Base-by-base conservation (phyloP, 2,888 invertebrate genomes). In the Plebejus argus region DNA sequence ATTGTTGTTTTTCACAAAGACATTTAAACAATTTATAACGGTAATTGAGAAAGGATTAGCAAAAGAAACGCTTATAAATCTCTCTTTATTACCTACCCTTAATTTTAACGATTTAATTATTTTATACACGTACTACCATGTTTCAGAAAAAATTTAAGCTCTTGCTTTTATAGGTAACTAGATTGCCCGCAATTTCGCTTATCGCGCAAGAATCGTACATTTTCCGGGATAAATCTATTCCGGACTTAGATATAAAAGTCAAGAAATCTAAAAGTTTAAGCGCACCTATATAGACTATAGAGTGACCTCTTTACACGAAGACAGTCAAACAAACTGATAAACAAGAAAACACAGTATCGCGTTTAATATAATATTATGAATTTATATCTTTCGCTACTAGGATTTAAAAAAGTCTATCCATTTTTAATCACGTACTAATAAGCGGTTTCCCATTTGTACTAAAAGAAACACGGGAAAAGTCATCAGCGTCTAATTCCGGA, bases 401-500 rank as follows among this genome's bases (percentile, higher is more conserved):
- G 39, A 39, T 39, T 39, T 1, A 39, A 35, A 39, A 45, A 45
- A 45, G 53, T 53, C 53, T 53, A 5, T 53, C 15, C 15, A 18
- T 58, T 58, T 23, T 23, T 23, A 23, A 66, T 61, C 0, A 61
- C 23, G 66, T 18, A 58, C 58, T 58, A 66, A 66, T 66, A 66
- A 18, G 66, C 66, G 66, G 66, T 66, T 66, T 66, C 1, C 28
- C 18, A 15, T 61, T 61, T 58, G 28, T 66, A 6, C n/a, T 20
- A 71, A 71, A 71, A 71, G 71, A 71, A 39, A n/a, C 39, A 71
- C 39, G 35, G 71, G 53, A 35, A 45, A 58, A 58, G 39, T 72
- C 77, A 72, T 77, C 71, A 77, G 71, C 33, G 28, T 77, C 53
- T 71, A 71, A 77, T 58, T 71, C 77, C 56, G 77, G 15, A 77